Evolutionary conservation across 2,797 vertebrate genomes (phyloP), one percentile per base, ranked within the genome.

Genomic region (Phrynocephalus guinanensis): DNA sequence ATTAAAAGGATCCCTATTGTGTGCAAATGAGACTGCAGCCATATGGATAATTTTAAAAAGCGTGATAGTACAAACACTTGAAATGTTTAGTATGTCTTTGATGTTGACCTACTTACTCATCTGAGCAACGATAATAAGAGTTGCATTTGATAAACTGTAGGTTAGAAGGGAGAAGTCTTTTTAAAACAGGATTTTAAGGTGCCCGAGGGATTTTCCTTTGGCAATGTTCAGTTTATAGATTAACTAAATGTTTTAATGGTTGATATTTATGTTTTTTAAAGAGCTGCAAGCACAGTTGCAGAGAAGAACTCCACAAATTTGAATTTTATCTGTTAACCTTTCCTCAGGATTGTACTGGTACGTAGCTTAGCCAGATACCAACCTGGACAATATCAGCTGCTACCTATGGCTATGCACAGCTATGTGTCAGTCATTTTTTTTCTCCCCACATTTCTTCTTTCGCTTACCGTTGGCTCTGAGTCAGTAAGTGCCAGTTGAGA

Each of bases 221-320:
- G 0, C 68, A 89, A 93, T 72, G 7, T 30, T 75, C 50, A 1
- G 84, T 5, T 83, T 79, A 83, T 30, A 79, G 79, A 86, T 93
- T 93, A 70, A 68, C 8, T 70, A 48, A 30, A 18, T n/a, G 26
- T 56, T 28, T 81, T 82, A 48, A 63, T 18, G 70, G 28, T 26
- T 79, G 28, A 56, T 60, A n/a, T 8, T 56, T 79, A 28, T 60
- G 77, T 16, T 18, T 2, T 68, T 68, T 18, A 68, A 26, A 82
- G 44, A 44, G 48, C 9, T 95, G 26, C 76, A 86, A 84, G 91
- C 83, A 88, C 88, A 88, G 67, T 28, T 93, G 63, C 11, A 22
- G 83, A 90, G 80, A 76, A 72, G 89, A 93, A 91, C 87, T 33
- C 18, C 87, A 60, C 50, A 84, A 88, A 33, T 87, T 92, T 88